phyloP scores from a whole-genome alignment of 2,888 invertebrate genomes.

The Drosophila nr. perissopoda region DNA sequence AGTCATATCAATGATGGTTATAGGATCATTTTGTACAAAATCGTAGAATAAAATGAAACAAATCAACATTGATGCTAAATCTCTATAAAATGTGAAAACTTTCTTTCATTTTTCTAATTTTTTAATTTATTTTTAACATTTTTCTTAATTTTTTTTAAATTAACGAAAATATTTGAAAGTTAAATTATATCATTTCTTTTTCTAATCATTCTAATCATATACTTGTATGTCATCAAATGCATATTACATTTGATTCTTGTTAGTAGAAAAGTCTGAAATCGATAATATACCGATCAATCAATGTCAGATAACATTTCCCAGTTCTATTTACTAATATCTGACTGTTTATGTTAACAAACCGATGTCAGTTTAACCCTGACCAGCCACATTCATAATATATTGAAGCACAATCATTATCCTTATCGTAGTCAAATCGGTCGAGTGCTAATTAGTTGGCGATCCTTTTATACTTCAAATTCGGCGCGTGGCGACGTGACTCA shows the following conservation, averaged over 20 bases:
- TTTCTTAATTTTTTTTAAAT: neutral
- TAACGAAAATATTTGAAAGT: neutral
- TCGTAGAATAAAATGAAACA: neutral
- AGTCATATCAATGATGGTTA: conserved; percentile 26
- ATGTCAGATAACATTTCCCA: neutral
- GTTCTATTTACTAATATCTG: neutral
- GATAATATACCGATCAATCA: neutral
- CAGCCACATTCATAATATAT: conserved; percentile 13
- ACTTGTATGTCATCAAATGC: neutral
- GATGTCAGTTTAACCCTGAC: conserved; percentile 4
- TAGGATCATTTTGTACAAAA: conserved; percentile 9
- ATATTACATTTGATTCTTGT: neutral
- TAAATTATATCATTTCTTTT: neutral
- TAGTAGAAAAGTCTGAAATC: neutral
- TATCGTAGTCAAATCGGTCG: conserved; percentile 10
- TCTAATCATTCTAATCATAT: neutral
- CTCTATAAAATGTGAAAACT: neutral
- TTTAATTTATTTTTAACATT: neutral
- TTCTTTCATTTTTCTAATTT: neutral
- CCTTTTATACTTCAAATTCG: conserved; percentile 33
- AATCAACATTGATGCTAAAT: neutral
- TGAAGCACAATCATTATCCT: conserved; percentile 25
- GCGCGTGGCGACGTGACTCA: conserved; percentile 49
- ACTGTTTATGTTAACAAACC: neutral
- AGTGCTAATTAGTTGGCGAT: conserved; percentile 34